Conservation (phyloP, 2,888 invertebrate species). For the Sinodicranocentrus sp. region DNA sequence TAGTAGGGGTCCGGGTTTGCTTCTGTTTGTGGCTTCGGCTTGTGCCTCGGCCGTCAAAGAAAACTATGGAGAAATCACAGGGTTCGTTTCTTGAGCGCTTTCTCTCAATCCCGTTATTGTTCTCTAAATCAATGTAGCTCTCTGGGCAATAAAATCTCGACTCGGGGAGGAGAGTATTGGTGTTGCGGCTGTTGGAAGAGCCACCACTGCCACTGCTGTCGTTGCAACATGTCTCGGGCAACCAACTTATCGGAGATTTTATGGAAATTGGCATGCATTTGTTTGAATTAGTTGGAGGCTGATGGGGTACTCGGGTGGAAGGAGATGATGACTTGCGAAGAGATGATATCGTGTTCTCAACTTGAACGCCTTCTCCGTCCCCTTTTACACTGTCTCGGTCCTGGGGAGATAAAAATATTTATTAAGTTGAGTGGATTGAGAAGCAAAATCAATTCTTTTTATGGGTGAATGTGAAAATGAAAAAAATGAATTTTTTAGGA, state of each 20-base stretch:
- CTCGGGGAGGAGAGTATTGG: constrained; percentile 71
- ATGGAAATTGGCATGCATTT: constrained; percentile 71
- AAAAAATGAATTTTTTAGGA: too few species aligned
- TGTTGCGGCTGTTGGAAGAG: constrained; percentile 76
- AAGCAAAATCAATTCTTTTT: constrained; percentile 50
- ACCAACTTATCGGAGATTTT: constrained; percentile 70
- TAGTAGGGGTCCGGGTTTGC: constrained; percentile 60
- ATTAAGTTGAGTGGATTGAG: constrained; percentile 61
- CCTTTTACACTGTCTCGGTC: constrained; percentile 64
- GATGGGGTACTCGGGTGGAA: constrained; percentile 33
- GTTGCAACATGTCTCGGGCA: constrained; percentile 75
- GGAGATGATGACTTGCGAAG: constrained; percentile 50
- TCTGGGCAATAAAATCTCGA: constrained; percentile 63
- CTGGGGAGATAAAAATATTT: constrained; percentile 53
- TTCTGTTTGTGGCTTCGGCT: constrained; percentile 59
- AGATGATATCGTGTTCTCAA: constrained; percentile 59
- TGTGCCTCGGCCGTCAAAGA: constrained; percentile 57
- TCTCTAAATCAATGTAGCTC: constrained; percentile 68
- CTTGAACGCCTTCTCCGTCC: constrained; percentile 38
- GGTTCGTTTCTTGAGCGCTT: too few species aligned
- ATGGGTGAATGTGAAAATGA: too few species aligned
- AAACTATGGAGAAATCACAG: constrained; percentile 63
- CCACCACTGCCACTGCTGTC: constrained; percentile 71
- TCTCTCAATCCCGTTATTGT: constrained; percentile 67
- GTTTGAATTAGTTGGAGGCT: constrained; percentile 61